These are phyloP conservation scores for Eupithecia centaureata DNA, from an alignment of 2,888 invertebrate species.

Conservation along the genomic window DNA sequence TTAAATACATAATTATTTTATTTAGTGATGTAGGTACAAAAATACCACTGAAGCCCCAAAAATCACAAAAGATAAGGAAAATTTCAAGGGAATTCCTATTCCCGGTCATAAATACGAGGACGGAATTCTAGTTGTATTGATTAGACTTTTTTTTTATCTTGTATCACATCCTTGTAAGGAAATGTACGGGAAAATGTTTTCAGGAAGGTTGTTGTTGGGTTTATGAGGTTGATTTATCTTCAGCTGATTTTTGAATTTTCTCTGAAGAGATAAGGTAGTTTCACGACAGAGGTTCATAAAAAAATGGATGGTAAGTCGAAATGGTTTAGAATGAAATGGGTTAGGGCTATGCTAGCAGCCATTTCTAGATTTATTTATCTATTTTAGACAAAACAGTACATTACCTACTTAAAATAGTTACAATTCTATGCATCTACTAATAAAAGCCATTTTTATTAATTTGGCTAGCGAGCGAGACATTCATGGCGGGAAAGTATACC, in stretches of 20 bases:
- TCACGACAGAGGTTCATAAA: not conserved
- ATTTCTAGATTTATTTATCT: not conserved
- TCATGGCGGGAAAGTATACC: too few relatives aligned
- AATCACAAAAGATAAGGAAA: constrained; percentile 25
- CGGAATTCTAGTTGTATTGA: constrained; percentile 30
- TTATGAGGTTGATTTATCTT: constrained; percentile 29
- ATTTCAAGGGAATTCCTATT: constrained; percentile 22
- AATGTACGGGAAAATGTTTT: constrained; percentile 11
- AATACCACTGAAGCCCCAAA: not conserved
- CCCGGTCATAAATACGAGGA: constrained; percentile 26
- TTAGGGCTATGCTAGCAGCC: not conserved
- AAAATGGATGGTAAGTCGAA: not conserved
- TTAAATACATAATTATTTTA: too few relatives aligned
- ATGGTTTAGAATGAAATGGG: not conserved
- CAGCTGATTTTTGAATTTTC: constrained; percentile 27
- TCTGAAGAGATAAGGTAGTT: not conserved
- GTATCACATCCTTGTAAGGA: constrained; percentile 10
- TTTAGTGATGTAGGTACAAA: not conserved
- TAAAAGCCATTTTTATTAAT: too few relatives aligned
- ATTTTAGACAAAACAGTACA: too few relatives aligned
- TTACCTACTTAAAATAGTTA: too few relatives aligned
- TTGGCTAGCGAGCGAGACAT: too few relatives aligned
- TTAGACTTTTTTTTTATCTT: constrained; percentile 30
- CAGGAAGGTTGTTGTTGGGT: constrained; percentile 17
- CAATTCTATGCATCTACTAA: too few relatives aligned